These are phyloP conservation scores for Cephus runcator DNA, from an alignment of 2,888 invertebrate species.

Conservation along the genomic window DNA sequence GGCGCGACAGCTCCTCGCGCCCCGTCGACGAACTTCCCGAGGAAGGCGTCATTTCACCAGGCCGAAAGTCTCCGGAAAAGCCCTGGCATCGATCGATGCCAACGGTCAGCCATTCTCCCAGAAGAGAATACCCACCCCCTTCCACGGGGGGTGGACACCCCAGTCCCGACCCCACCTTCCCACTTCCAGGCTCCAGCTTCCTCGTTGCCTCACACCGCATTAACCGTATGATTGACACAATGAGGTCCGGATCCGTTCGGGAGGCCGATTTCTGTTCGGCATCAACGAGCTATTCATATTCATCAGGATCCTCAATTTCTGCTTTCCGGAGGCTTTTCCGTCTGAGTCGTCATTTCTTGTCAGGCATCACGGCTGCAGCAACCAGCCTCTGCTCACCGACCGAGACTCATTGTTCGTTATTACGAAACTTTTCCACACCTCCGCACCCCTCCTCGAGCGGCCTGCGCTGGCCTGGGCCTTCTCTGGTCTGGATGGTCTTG, in stretches of 20 bases:
- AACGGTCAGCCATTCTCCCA: neutral
- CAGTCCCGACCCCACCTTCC: neutral
- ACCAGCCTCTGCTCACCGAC: neutral
- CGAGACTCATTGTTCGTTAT: slow-evolving; percentile 43
- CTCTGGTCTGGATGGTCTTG: neutral
- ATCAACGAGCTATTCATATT: neutral
- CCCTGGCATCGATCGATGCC: neutral
- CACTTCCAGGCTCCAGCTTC: neutral
- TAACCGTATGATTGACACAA: neutral
- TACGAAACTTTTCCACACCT: slow-evolving; percentile 47
- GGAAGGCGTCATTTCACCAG: neutral
- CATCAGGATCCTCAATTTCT: neutral
- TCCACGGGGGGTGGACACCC: neutral
- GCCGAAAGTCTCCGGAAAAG: neutral
- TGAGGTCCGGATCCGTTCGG: neutral
- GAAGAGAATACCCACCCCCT: neutral
- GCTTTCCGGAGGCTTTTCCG: neutral
- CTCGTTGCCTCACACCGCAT: neutral
- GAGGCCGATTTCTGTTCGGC: neutral
- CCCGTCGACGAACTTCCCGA: neutral
- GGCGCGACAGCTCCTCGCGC: neutral
- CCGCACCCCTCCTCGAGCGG: slow-evolving; percentile 10
- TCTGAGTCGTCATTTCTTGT: neutral
- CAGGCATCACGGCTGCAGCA: neutral
- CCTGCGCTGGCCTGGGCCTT: neutral